Conservation (phyloP, 2,797 vertebrate genomes). For the Periophthalmus magnuspinnatus region DNA sequence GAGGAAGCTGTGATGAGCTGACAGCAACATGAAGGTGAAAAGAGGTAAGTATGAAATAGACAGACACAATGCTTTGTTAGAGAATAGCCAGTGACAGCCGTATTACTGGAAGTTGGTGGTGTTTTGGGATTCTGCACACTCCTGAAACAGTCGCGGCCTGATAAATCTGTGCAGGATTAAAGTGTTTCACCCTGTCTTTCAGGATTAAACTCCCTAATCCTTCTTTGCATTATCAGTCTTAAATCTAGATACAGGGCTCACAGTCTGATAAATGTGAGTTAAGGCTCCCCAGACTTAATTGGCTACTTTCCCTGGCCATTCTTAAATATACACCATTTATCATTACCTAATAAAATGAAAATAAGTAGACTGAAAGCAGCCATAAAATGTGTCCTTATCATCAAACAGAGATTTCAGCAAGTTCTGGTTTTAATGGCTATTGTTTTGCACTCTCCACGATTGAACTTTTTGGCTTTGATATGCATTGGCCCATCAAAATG, state of each 20-base stretch:
- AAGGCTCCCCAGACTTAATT: conserved; percentile 13
- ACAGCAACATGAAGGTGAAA: background rate
- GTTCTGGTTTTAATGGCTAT: conserved; percentile 7
- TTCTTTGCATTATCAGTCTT: conserved; percentile 34
- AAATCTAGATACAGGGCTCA: conserved; percentile 30
- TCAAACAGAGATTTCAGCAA: conserved; percentile 7
- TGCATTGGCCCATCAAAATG: conserved; percentile 13
- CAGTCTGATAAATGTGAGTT: conserved; percentile 29
- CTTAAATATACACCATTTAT: background rate
- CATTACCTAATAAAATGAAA: background rate
- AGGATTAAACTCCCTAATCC: conserved; percentile 47
- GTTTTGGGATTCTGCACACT: conserved; percentile 28
- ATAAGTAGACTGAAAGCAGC: background rate
- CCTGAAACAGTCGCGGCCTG: conserved; percentile 28
- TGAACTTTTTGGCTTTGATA: conserved; percentile 17
- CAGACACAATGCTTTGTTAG: background rate
- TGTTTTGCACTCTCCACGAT: conserved; percentile 4
- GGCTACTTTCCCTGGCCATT: background rate
- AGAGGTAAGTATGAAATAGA: background rate
- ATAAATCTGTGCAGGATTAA: conserved; percentile 35
- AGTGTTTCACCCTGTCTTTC: conserved; percentile 28
- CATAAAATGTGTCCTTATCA: conserved; percentile 10
- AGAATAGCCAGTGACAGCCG: background rate
- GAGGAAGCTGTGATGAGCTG: no score
- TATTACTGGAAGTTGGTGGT: conserved; percentile 7